Evolutionary conservation across 2,113 vertebrate genomes (phyloP), one percentile per base, ranked within the genome.

Genomic region (Illadopsis cleaveri): DNA sequence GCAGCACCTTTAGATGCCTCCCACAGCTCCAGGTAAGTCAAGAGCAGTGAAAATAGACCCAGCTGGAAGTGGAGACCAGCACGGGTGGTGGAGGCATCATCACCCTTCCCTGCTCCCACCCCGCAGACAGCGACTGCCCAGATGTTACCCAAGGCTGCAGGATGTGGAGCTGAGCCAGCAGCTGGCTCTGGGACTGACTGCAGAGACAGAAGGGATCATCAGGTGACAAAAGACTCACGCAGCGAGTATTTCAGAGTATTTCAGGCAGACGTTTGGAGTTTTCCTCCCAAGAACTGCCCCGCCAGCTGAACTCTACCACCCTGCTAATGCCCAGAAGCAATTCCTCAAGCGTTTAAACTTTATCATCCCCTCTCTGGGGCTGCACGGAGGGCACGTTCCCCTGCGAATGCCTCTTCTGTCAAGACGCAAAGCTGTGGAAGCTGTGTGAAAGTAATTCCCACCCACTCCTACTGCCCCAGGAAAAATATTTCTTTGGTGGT

Each of bases 401-500:
- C 75, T 54, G 66, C 12, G 2, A 96, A 79, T 5, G 17, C 78
- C 83, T 54, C 47, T 76, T 58, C 89, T 88, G 54, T 75, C 87
- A 77, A 83, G 62, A 82, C 37, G 75, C 85, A 88, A 93, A 94
- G 90, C 91, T 62, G 71, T 57, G 24, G 45, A 89, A 93, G 79
- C 85, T 48, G 44, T 4, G 4, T 8, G 1, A 83, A 93, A 89
- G 40, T 78, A 93, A 94, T 76, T 92, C 96, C 93, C 93, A 96
- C 95, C 86, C 86, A 79, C 90, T 78, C 92, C 72, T 48, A 64
- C 85, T 93, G 96, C 88, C 96, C 94, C 88, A 37, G 93, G 92
- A 95, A 90, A 82, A 84, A 79, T 81, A 93, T 83, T 93, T 90
- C 90, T 64, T 40, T 1, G 2, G 68, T 18, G 58, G 15, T 90